Evolutionary conservation across 2,113 vertebrate species (phyloP).

Genomic region (Pyxicephalus adspersus): DNA sequence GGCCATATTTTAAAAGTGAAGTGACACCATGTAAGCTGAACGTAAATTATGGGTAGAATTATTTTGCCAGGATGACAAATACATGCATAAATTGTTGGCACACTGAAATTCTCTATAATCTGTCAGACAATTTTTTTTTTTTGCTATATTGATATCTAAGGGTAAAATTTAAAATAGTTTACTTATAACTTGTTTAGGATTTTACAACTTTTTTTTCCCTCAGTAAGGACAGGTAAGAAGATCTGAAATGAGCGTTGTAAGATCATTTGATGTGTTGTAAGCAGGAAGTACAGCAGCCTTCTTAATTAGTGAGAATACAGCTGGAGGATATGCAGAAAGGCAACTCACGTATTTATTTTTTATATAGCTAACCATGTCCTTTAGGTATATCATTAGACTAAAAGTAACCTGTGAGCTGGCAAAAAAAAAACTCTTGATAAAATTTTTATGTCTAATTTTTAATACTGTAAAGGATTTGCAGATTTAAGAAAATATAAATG

Average conservation of each 20-base stretch:
- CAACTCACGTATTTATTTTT: constrained; percentile 62
- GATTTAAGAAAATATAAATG: constrained; percentile 8
- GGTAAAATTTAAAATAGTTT: background rate
- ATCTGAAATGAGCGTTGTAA: constrained; percentile 60
- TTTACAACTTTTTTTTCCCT: background rate
- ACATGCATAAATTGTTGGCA: too few relatives aligned
- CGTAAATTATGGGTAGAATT: too few relatives aligned
- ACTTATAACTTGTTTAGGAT: background rate
- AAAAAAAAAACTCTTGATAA: background rate
- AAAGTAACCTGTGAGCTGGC: background rate
- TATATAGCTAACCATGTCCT: constrained; percentile 64
- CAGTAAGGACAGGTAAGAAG: constrained; percentile 47
- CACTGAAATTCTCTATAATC: too few relatives aligned
- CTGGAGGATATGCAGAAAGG: constrained; percentile 71
- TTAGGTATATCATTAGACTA: constrained; percentile 69
- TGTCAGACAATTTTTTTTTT: too few relatives aligned
- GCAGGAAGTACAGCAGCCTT: constrained; percentile 76
- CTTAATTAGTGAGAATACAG: constrained; percentile 77
- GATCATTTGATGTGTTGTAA: constrained; percentile 76
- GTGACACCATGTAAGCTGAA: too few relatives aligned
- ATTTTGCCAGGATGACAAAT: too few relatives aligned
- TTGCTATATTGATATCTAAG: too few relatives aligned
- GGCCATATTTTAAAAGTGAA: too few relatives aligned
- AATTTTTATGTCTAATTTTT: background rate
- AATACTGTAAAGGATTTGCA: background rate